These are phyloP conservation scores for Rhynchophorus ferrugineus DNA, from an alignment of 1,140 invertebrate genomes.

Conservation along the genomic window DNA sequence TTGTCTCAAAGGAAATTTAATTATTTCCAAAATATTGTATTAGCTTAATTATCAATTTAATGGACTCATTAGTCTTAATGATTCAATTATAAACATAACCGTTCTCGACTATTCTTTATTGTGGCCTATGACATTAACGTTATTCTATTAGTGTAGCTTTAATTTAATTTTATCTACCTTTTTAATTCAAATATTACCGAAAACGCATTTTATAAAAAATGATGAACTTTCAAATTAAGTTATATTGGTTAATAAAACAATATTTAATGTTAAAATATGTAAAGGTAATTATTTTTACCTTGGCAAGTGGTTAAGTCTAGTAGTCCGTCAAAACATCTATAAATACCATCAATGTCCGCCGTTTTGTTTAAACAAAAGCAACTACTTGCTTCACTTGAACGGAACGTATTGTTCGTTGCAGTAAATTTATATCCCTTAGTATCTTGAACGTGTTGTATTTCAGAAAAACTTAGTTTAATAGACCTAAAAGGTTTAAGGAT, in stretches of 20 bases:
- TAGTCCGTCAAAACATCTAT: constrained; percentile 38
- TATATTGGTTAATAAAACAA: no score
- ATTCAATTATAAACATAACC: no score
- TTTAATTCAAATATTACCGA: not conserved
- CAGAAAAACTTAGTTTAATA: constrained; percentile 6
- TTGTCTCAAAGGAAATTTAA: no score
- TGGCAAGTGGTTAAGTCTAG: constrained; percentile 35
- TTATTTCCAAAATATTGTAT: no score
- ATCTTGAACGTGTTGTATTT: constrained; percentile 22
- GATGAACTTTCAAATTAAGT: not conserved
- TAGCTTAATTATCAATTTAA: no score
- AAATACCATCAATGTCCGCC: constrained; percentile 26
- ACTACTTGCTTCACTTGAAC: constrained; percentile 25
- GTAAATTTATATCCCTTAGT: constrained; percentile 33
- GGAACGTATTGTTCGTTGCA: constrained; percentile 26
- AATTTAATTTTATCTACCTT: no score
- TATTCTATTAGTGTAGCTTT: no score
- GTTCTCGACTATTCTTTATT: no score
- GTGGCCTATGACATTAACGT: no score
- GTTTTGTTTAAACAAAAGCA: constrained; percentile 38
- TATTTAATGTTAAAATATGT: no score
- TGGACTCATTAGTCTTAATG: no score
- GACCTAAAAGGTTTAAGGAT: constrained; percentile 2
- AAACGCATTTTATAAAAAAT: not conserved
- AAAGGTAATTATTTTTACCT: constrained; percentile 27